Evolutionary conservation across 1,140 invertebrate species (phyloP).

Genomic region (Leptinotarsa undecemlineata): DNA sequence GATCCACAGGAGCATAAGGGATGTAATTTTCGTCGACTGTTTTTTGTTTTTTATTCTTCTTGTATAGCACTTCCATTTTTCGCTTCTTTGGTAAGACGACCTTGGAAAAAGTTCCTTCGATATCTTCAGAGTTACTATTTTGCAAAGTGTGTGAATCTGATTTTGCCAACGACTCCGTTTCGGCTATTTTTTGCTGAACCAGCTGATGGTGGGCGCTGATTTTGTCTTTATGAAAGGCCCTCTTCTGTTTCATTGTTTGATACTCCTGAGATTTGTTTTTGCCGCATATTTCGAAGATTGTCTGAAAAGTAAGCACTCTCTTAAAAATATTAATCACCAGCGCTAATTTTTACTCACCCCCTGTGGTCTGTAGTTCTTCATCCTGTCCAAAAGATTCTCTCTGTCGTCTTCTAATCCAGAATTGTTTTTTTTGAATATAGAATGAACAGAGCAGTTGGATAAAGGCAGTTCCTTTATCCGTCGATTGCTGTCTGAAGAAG

Average conservation of each 20-base stretch:
- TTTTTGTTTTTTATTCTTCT: slow-evolving; percentile 61
- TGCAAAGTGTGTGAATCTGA: slow-evolving; percentile 43
- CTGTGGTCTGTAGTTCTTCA: slow-evolving; percentile 83
- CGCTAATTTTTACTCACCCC: slow-evolving; percentile 62
- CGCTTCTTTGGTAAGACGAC: slow-evolving; percentile 65
- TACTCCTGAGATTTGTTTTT: slow-evolving; percentile 77
- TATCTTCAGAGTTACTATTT: slow-evolving; percentile 50
- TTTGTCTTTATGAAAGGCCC: slow-evolving; percentile 65
- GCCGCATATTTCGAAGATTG: slow-evolving; percentile 90
- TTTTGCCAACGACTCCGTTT: slow-evolving; percentile 35
- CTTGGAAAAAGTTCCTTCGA: slow-evolving; percentile 51
- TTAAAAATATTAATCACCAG: not conserved
- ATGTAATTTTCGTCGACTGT: slow-evolving; percentile 81
- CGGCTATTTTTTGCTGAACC: slow-evolving; percentile 56
- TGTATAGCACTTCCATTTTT: slow-evolving; percentile 62
- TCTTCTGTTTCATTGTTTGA: slow-evolving; percentile 73
- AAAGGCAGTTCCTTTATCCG: slow-evolving; percentile 73
- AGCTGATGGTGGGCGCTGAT: slow-evolving; percentile 59
- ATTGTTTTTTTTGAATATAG: slow-evolving; percentile 58
- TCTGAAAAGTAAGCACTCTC: slow-evolving; percentile 64
- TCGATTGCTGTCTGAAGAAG: slow-evolving; percentile 87
- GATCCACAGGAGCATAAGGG: slow-evolving; percentile 82
- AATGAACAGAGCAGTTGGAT: slow-evolving; percentile 62
- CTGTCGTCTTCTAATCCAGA: slow-evolving; percentile 47
- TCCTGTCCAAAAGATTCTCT: slow-evolving; percentile 69